Percentiles rank a stretch among this genome's conserved stretches.
Evolutionary conservation across 2,888 invertebrate genomes (phyloP).

Genomic region (Crossocerus cetratus): DNA sequence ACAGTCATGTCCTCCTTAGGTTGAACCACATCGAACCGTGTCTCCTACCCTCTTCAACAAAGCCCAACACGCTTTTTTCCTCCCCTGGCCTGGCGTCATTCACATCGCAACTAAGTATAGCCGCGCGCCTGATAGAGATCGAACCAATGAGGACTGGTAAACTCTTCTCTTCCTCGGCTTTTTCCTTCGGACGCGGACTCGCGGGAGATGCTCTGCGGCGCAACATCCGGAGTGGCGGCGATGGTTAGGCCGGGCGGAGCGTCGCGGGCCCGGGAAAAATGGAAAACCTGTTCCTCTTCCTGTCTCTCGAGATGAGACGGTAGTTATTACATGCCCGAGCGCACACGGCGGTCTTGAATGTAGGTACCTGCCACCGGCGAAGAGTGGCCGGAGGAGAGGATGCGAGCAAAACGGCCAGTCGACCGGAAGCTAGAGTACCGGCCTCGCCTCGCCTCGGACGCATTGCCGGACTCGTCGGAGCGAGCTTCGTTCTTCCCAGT

Average conservation of each 20-base stretch:
- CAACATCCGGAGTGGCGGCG: constrained; percentile 59
- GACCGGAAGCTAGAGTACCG: constrained; percentile 52
- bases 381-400: constrained; percentile 43
- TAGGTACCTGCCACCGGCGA: constrained; percentile 54
- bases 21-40: constrained; percentile 1
- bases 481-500: no score
- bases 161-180: background rate
- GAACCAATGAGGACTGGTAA: no score
- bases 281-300: constrained; percentile 72
- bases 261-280: constrained; percentile 65
- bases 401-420: constrained; percentile 48
- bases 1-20: constrained; percentile 19
- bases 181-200: background rate
- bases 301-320: constrained; percentile 62
- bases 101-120: no score
- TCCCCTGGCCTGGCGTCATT: background rate
- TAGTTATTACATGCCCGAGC: constrained; percentile 66
- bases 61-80: background rate
- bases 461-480: no score
- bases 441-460: constrained; percentile 20
- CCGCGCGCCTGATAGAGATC: no score
- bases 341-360: constrained; percentile 51
- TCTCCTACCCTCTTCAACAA: constrained; percentile 4
- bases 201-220: no score
- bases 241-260: constrained; percentile 35